A percentile compares a stretch with the other conserved stretches of the same genome.
Evolutionary conservation across 2,113 vertebrate species (phyloP).

Genomic region (Laterallus jamaicensis): DNA sequence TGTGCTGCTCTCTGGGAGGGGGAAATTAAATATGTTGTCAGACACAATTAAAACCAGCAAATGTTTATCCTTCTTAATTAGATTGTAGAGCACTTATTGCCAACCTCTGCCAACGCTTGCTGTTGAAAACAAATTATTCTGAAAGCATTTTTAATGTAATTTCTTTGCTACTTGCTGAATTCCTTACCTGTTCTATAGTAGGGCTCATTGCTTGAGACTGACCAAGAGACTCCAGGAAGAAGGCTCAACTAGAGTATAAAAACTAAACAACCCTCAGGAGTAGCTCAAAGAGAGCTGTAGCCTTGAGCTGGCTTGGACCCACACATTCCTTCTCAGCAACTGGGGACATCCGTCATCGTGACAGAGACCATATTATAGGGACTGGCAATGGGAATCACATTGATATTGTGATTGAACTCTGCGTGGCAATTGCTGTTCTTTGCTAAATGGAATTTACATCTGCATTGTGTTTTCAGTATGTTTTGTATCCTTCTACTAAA

Average conservation of each 20-base stretch:
- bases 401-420: background rate
- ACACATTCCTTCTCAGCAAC: rapidly evolving
- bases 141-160: background rate
- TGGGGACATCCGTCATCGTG: rapidly evolving
- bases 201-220: background rate
- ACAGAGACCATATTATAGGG: background rate
- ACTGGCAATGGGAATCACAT: background rate
- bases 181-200: background rate
- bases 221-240: background rate
- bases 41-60: background rate
- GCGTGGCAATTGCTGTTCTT: background rate
- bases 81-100: background rate
- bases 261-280: background rate
- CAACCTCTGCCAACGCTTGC: background rate
- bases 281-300: background rate
- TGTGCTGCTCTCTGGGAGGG: background rate
- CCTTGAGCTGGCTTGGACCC: background rate
- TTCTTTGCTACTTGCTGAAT: background rate
- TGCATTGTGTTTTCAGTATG: background rate
- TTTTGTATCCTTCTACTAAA: background rate
- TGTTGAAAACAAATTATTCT: background rate
- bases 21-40: background rate
- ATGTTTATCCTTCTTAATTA: constrained; percentile 20
- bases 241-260: background rate
- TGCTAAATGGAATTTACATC: background rate